Conservation (phyloP, 2,113 vertebrate genomes). For the Sturnus vulgaris region DNA sequence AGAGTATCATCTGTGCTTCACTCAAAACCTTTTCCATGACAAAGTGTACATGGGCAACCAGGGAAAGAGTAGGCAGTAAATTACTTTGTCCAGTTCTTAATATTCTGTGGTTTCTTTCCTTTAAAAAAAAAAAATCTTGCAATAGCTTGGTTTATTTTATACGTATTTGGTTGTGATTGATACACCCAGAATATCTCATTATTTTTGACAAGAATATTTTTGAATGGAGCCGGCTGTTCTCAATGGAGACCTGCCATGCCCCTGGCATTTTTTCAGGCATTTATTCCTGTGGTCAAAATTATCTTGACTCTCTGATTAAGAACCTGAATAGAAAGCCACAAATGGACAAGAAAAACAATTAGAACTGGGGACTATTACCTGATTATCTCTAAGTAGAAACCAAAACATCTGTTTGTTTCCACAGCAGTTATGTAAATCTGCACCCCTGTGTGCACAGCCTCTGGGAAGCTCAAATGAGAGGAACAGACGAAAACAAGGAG, state of each 20-base stretch:
- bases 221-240: not conserved
- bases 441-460: not conserved
- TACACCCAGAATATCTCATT: not conserved
- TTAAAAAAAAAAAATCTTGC: not conserved
- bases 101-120: not conserved
- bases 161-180: not conserved
- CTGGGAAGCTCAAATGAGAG: not conserved
- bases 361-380: not conserved
- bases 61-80: not conserved
- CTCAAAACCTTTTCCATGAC: not conserved
- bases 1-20: not conserved
- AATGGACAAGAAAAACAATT: not conserved
- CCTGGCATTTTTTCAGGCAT: not conserved
- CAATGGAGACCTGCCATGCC: not conserved
- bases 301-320: not conserved
- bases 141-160: not conserved
- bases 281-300: not conserved
- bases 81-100: not conserved
- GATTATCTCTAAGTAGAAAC: not conserved
- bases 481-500: not conserved
- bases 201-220: not conserved
- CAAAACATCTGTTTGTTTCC: not conserved
- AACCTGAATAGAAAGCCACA: not conserved
- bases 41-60: rapidly evolving
- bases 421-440: rapidly evolving